Evolutionary conservation across 1,140 invertebrate species (phyloP), one percentile per base, ranked within the genome.

Genomic region (Lethocerus indicus): DNA sequence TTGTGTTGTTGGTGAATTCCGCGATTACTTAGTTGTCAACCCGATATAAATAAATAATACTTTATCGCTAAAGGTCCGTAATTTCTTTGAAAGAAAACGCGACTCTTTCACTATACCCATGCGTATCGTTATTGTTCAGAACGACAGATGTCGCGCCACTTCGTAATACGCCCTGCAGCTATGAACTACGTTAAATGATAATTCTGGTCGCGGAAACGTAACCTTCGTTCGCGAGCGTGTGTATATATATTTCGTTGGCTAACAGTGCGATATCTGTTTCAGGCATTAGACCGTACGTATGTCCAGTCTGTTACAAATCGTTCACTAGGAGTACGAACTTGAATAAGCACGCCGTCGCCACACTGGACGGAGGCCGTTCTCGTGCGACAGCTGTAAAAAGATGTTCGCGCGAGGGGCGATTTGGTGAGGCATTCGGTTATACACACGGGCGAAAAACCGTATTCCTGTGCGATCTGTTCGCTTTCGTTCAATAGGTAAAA

Each of bases 321-420:
- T 81, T 81, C 55, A 78, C 76, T 13, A 62, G 77, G 14, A 85
- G 81, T 51, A 85, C 83, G 47, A 91, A 90, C 66, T 70, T 91
- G 3, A 82, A 86, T 51, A 83, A 89, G 56, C 88, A 93, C 62
- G 69, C 88, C 70, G 86, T 41, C 77, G 78, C 28, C 81, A 83
- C 62, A 74, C 72, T 28, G 78, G 78, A 1, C 69, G 67, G 52
- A 80, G 71, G 71, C 47, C 67, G 0, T 75, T 72, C 56, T 61
- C 63, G 6, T 78, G 75, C 47, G 63, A 61, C 23, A 56, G 68
- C n/a, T 78, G 75, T 60, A 68, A 74, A 2, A 73, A 78, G 47
- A 69, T 73, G 56, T 87, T 87, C 63, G 74, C 78, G 60, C 71
- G 6, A 68, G 71, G 46, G 71, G 72, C 45, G 72, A 74, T 57